A percentile compares a stretch with the other conserved stretches of the same genome.
These are phyloP conservation scores for Lepus oiostolus DNA, from an alignment of 2,797 vertebrate species.

Conservation along the genomic window DNA sequence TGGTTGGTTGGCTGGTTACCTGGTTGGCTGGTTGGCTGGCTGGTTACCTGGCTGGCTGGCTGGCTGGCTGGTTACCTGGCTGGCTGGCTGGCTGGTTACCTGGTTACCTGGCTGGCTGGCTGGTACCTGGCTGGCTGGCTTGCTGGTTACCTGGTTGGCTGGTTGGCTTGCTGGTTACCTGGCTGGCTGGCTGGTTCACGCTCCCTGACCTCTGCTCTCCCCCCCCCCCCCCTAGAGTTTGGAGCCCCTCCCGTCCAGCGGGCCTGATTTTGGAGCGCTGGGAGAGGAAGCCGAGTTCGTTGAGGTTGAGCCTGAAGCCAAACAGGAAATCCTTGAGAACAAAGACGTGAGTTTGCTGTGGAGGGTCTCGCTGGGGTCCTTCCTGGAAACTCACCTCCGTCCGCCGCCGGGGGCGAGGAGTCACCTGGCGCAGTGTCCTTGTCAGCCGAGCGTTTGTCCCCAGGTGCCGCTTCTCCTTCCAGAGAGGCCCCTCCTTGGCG, in stretches of 20 bases:
- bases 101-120: neutral
- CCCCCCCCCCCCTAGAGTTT: constrained; percentile 91
- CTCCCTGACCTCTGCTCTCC: neutral
- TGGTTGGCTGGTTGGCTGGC: too few relatives aligned
- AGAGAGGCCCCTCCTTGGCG: neutral
- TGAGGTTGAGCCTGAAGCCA: constrained; percentile 93
- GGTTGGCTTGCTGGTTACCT: too few relatives aligned
- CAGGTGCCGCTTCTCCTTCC: neutral
- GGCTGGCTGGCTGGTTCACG: too few relatives aligned
- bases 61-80: too few relatives aligned
- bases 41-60: too few relatives aligned
- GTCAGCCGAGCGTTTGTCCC: neutral
- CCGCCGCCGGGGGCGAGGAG: accelerated
- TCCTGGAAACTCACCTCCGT: accelerated
- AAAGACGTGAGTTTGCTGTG: constrained; percentile 92
- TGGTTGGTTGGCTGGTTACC: too few relatives aligned
- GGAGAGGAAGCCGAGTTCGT: constrained; percentile 93
- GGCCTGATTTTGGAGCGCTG: constrained; percentile 92
- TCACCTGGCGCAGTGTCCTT: neutral
- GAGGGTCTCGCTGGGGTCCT: accelerated
- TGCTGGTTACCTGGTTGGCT: too few relatives aligned
- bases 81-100: too few relatives aligned
- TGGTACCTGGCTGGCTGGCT: too few relatives aligned
- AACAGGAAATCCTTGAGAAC: constrained; percentile 97
- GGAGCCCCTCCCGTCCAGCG: constrained; percentile 95